Conservation (phyloP, 2,113 vertebrate species). For the Chaenocephalus aceratus region DNA sequence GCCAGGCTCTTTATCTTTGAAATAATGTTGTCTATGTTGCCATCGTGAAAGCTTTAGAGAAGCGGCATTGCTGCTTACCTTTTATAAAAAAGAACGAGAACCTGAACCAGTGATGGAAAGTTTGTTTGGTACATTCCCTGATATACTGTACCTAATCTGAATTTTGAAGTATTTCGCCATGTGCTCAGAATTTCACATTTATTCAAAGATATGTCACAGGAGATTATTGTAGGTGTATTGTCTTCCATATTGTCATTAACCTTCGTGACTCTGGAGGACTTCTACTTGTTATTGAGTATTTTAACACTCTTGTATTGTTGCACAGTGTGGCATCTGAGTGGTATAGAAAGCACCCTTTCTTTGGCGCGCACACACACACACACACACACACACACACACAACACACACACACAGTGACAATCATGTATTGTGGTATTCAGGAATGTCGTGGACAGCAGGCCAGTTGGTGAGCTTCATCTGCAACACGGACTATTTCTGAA, state of each 20-base stretch:
- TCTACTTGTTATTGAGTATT: not conserved
- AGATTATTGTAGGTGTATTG: too few species aligned
- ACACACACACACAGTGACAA: conserved; percentile 29
- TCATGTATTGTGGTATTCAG: conserved; percentile 48
- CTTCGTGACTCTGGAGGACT: too few species aligned
- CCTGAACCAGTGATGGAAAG: not conserved
- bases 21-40: not conserved
- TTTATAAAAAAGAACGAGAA: too few species aligned
- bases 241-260: too few species aligned
- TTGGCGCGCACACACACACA: not conserved
- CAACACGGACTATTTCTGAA: conserved; percentile 55
- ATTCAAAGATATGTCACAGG: too few species aligned
- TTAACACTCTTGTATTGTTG: not conserved
- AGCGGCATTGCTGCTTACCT: too few species aligned
- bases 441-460: conserved; percentile 49
- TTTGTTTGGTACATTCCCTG: too few species aligned
- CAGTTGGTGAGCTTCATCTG: conserved; percentile 41
- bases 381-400: not conserved
- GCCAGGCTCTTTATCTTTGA: not conserved
- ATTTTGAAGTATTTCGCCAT: too few species aligned
- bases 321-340: too few species aligned
- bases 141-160: too few species aligned
- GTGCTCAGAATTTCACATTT: not conserved
- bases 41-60: not conserved
- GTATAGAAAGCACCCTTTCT: too few species aligned